Conservation (phyloP, 2,797 vertebrate species). For the Odontamblyopus rebecca region DNA sequence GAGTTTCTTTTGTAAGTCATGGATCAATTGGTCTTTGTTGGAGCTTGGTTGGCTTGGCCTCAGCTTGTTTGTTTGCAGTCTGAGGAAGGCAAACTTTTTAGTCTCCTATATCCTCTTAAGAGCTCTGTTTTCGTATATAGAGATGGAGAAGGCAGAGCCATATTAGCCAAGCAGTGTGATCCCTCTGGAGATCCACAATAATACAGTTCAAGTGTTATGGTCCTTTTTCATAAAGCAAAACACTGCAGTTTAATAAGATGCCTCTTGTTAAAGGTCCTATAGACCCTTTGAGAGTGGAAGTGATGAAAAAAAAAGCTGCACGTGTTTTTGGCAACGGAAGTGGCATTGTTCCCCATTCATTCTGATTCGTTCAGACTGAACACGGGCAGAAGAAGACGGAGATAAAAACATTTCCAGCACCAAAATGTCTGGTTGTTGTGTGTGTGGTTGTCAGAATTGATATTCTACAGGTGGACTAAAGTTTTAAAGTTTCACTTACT, state of each 20-base stretch:
- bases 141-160: slow-evolving; percentile 39
- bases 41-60: slow-evolving; percentile 9
- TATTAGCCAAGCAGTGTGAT: slow-evolving; percentile 49
- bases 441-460: no score
- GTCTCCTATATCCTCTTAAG: slow-evolving; percentile 56
- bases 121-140: slow-evolving; percentile 39
- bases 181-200: slow-evolving; percentile 38
- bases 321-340: no score
- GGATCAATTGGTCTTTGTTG: slow-evolving; percentile 54
- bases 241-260: slow-evolving; percentile 22
- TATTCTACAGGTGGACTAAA: no score
- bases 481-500: no score
- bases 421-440: no score
- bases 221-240: slow-evolving; percentile 18
- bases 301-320: no score
- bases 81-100: slow-evolving; percentile 44
- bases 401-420: no score
- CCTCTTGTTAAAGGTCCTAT: neutral
- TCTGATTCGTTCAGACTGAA: no score
- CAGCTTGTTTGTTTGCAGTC: slow-evolving; percentile 47
- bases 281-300: no score
- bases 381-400: no score
- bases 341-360: no score
- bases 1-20: slow-evolving; percentile 25
- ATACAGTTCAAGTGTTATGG: slow-evolving; percentile 33